These are phyloP conservation scores for Silurus glanis DNA, from an alignment of 2,113 vertebrate species.

Conservation along the genomic window DNA sequence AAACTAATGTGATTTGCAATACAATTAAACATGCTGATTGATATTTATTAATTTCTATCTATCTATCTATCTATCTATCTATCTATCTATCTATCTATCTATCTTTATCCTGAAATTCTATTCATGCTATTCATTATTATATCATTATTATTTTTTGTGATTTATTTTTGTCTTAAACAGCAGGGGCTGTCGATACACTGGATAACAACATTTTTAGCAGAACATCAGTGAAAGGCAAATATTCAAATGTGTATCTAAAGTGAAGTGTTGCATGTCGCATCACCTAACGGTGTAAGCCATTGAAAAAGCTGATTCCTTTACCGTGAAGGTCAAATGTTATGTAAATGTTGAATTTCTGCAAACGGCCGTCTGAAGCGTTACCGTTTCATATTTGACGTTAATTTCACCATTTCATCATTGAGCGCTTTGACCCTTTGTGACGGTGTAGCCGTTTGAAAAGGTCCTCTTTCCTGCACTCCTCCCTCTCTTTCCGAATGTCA, in stretches of 20 bases:
- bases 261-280: background rate
- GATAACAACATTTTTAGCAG: background rate
- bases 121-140: background rate
- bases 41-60: background rate
- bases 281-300: background rate
- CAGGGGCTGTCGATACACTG: background rate
- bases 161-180: background rate
- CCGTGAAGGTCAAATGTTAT: constrained; percentile 16
- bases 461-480: constrained; percentile 16
- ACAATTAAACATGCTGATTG: background rate
- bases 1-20: background rate
- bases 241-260: background rate
- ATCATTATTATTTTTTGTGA: background rate
- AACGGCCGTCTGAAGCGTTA: background rate
- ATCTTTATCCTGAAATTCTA: too few species aligned
- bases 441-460: constrained; percentile 4
- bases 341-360: constrained; percentile 16
- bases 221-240: background rate
- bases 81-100: too few species aligned
- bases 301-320: background rate
- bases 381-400: constrained; percentile 16
- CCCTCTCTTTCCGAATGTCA: constrained; percentile 23
- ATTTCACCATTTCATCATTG: constrained; percentile 32
- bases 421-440: constrained; percentile 21
- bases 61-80: too few species aligned